A percentile compares a stretch with the other conserved stretches of the same genome.
phyloP scores from a whole-genome alignment of 2,888 invertebrate species.

The Epinotia demarniana region DNA sequence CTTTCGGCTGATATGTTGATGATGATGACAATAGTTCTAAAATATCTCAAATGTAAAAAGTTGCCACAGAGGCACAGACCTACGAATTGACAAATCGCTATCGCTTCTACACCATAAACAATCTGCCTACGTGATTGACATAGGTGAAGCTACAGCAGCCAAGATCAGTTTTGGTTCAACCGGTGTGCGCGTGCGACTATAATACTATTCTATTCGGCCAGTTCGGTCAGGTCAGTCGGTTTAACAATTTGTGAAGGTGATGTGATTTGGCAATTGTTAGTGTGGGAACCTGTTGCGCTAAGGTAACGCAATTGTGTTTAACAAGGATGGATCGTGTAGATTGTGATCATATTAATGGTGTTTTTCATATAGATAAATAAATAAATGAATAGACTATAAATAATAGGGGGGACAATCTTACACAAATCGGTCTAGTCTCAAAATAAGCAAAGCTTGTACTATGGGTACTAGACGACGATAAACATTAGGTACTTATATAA shows the following conservation, averaged over 20 bases:
- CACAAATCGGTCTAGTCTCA: no score
- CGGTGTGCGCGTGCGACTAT: constrained; percentile 48
- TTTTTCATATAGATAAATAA: no score
- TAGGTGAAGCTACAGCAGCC: constrained; percentile 49
- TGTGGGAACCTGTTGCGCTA: constrained; percentile 5
- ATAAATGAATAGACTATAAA: no score
- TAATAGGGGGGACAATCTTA: no score
- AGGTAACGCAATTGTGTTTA: background rate
- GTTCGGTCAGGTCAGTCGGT: constrained; percentile 14
- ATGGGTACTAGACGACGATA: no score
- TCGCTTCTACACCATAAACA: constrained; percentile 46
- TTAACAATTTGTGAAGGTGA: constrained; percentile 10
- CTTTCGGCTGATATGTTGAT: no score
- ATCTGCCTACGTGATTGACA: constrained; percentile 30
- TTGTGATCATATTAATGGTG: background rate
- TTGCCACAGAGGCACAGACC: background rate
- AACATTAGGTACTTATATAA: no score
- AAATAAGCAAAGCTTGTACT: no score
- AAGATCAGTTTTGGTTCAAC: constrained; percentile 51
- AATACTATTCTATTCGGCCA: constrained; percentile 13
- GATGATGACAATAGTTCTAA: no score
- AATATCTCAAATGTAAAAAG: no score
- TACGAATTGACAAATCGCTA: constrained; percentile 48
- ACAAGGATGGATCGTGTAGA: constrained; percentile 3
- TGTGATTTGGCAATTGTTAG: constrained; percentile 15